Percentiles rank a stretch among this genome's conserved stretches.
Evolutionary conservation across 2,113 vertebrate species (phyloP).

Genomic region (Aptenodytes patagonicus): DNA sequence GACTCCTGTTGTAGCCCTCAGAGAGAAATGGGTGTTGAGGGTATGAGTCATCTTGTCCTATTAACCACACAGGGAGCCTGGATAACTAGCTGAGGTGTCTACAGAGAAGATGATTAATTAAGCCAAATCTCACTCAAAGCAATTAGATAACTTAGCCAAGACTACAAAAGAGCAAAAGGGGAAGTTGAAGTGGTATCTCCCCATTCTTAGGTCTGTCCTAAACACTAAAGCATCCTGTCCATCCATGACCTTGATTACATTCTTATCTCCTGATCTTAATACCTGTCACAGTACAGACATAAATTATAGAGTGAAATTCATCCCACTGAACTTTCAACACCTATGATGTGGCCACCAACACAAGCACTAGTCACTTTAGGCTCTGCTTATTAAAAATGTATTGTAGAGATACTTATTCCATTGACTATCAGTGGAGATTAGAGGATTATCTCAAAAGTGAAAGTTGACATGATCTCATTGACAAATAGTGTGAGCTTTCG

Average conservation of each 20-base stretch:
- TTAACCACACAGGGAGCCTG: background rate
- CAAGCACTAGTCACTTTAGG: background rate
- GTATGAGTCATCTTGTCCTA: background rate
- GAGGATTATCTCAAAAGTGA: background rate
- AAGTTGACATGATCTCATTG: rapidly evolving
- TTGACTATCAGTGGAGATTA: background rate
- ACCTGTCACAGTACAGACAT: background rate
- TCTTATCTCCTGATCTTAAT: background rate
- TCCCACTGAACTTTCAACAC: background rate
- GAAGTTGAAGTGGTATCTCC: background rate
- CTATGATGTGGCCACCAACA: background rate
- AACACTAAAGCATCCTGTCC: background rate
- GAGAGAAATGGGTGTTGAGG: background rate
- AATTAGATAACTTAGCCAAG: background rate
- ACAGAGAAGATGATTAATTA: background rate
- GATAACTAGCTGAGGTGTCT: background rate
- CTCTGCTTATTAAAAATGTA: background rate
- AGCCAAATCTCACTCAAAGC: background rate
- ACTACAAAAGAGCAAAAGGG: background rate
- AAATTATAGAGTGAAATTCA: background rate
- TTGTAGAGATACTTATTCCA: background rate
- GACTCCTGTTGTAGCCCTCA: background rate
- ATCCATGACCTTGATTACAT: background rate
- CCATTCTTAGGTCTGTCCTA: background rate
- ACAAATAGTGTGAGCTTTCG: background rate